Conservation (phyloP, 2,888 invertebrate species). For the Nomada ruficornis region DNA sequence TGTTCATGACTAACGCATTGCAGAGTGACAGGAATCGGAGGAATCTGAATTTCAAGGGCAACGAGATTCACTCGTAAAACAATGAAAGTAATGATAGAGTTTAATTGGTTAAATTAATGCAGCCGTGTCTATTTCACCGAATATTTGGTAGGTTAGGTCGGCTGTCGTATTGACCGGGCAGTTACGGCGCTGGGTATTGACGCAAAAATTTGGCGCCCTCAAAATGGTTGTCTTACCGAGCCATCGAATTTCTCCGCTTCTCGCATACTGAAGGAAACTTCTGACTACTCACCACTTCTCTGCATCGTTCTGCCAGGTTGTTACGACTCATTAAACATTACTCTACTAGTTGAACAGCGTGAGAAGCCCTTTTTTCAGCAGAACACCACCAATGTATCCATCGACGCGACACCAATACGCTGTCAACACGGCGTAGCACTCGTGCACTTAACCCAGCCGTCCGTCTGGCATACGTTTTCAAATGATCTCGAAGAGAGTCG, state of each 20-base stretch:
- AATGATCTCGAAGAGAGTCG: conserved; percentile 66
- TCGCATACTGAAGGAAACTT: not conserved
- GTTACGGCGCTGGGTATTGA: conserved; percentile 70
- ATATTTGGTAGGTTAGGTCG: conserved; percentile 72
- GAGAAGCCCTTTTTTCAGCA: conserved; percentile 30
- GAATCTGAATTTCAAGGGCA: not conserved
- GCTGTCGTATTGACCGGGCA: conserved; percentile 74
- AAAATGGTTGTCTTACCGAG: conserved; percentile 74
- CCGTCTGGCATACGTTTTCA: conserved; percentile 59
- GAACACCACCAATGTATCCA: conserved; percentile 53
- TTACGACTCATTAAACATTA: conserved; percentile 68
- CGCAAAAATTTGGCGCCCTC: conserved; percentile 77
- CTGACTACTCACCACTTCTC: conserved; percentile 74
- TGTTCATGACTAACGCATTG: not conserved
- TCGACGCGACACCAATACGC: conserved; percentile 61
- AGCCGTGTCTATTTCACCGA: conserved; percentile 8
- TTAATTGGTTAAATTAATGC: conserved; percentile 28
- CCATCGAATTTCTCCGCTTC: conserved; percentile 19
- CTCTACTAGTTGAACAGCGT: conserved; percentile 47
- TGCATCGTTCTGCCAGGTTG: conserved; percentile 71
- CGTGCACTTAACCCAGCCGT: conserved; percentile 49
- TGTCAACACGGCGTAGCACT: conserved; percentile 47
- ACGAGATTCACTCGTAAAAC: not conserved
- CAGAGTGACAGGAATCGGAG: not conserved
- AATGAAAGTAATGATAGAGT: not conserved